Percentiles rank a stretch among this genome's conserved stretches.
Conservation (phyloP, 2,113 vertebrate species). For the Myotis davidii region DNA sequence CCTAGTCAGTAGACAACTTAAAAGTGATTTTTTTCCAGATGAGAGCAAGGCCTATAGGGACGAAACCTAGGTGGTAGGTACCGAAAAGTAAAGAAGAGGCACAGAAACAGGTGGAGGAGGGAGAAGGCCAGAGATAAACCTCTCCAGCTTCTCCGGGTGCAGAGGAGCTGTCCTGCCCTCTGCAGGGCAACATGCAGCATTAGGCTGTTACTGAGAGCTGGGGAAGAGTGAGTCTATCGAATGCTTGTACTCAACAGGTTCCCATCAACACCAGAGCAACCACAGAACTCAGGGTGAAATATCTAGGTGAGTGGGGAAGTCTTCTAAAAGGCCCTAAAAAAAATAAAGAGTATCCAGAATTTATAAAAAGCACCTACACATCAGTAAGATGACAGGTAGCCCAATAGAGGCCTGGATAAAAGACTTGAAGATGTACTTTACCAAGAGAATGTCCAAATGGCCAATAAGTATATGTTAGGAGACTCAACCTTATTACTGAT, state of each 20-base stretch:
- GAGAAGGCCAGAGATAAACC: background rate
- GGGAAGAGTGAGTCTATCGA: background rate
- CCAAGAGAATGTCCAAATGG: background rate
- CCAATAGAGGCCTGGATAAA: background rate
- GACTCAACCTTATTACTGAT: background rate
- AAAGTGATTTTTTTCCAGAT: background rate
- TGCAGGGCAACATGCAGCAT: background rate
- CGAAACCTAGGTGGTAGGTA: background rate
- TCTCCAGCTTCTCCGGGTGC: background rate
- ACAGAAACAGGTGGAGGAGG: background rate
- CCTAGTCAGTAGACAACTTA: background rate
- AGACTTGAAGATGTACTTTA: background rate
- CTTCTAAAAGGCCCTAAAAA: background rate
- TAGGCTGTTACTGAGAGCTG: background rate
- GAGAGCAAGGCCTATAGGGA: background rate
- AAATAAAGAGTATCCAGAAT: background rate
- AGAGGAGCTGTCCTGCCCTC: background rate
- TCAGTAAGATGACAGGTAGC: background rate
- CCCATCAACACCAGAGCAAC: background rate
- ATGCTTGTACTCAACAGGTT: background rate
- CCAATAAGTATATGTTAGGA: background rate
- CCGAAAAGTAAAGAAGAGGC: background rate
- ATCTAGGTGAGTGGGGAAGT: background rate
- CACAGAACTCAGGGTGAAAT: background rate
- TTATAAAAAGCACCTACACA: background rate